These are phyloP conservation scores for Autographa gamma DNA, from an alignment of 2,888 invertebrate genomes.

Conservation along the genomic window DNA sequence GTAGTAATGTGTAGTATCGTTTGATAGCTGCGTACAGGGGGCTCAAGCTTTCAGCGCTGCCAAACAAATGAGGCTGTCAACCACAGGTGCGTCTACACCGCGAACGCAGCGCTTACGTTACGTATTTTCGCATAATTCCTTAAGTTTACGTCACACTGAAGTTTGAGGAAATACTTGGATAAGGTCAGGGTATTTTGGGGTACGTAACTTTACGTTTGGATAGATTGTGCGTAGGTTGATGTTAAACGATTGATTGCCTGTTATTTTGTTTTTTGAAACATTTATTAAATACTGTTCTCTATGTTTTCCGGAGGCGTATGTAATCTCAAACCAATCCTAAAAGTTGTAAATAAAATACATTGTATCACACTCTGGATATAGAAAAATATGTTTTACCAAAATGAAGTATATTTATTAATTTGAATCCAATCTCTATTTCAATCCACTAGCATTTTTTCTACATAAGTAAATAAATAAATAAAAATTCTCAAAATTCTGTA, in stretches of 20 bases:
- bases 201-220: background rate
- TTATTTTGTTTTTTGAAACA: too few species aligned
- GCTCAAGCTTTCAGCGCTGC: slow-evolving; percentile 66
- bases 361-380: too few species aligned
- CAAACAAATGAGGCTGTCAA: slow-evolving; percentile 84
- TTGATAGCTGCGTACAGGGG: slow-evolving; percentile 56
- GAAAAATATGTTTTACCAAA: too few species aligned
- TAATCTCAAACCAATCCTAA: too few species aligned
- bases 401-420: too few species aligned
- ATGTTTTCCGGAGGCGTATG: too few species aligned
- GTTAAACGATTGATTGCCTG: too few species aligned
- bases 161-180: slow-evolving; percentile 8
- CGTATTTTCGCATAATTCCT: slow-evolving; percentile 73
- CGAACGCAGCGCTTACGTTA: slow-evolving; percentile 66
- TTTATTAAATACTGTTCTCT: too few species aligned
- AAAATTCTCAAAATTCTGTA: background rate
- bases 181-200: background rate
- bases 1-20: slow-evolving; percentile 48
- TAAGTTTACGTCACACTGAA: slow-evolving; percentile 44
- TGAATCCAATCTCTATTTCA: too few species aligned
- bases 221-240: background rate
- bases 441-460: too few species aligned
- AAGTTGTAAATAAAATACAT: too few species aligned
- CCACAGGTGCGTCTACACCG: slow-evolving; percentile 77
- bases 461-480: background rate